These are phyloP conservation scores for Zaprionus obscuricornis DNA, from an alignment of 2,888 invertebrate genomes.

Conservation along the genomic window DNA sequence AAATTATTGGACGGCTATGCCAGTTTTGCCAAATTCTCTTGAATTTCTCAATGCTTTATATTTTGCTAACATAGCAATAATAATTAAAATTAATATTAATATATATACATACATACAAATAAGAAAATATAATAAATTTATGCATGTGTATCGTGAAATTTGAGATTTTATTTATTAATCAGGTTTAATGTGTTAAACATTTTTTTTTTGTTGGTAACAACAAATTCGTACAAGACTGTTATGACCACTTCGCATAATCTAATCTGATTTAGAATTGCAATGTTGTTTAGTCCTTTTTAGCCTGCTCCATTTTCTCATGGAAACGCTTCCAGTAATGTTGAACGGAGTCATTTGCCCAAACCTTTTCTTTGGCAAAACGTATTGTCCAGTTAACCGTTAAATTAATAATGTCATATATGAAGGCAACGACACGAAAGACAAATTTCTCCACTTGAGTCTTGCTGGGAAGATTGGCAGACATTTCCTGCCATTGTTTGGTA, in stretches of 20 bases:
- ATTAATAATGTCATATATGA: conserved; percentile 71
- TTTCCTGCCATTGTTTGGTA: conserved; percentile 50
- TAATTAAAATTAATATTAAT: conserved; percentile 1
- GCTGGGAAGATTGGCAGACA: conserved; percentile 62
- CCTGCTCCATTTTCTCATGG: conserved; percentile 75
- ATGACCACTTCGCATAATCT: conserved; percentile 3
- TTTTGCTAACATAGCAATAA: conserved; percentile 11
- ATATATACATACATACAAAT: background rate
- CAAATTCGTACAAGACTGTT: too few species aligned
- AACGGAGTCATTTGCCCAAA: conserved; percentile 62
- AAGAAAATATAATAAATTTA: background rate
- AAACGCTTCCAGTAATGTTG: conserved; percentile 67
- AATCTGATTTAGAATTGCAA: background rate
- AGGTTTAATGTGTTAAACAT: conserved; percentile 6
- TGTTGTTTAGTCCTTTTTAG: conserved; percentile 63
- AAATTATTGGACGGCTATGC: conserved; percentile 54
- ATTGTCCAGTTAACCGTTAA: conserved; percentile 54
- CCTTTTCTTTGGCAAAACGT: conserved; percentile 55
- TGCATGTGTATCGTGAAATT: conserved; percentile 16
- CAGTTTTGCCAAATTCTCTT: conserved; percentile 31
- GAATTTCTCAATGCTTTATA: conserved; percentile 8
- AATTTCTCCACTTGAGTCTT: conserved; percentile 76
- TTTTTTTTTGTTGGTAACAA: too few species aligned
- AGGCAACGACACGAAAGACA: conserved; percentile 75
- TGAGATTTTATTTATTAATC: conserved; percentile 33